phyloP scores from a whole-genome alignment of 2,888 invertebrate species.

The Hyposoter dolosus region DNA sequence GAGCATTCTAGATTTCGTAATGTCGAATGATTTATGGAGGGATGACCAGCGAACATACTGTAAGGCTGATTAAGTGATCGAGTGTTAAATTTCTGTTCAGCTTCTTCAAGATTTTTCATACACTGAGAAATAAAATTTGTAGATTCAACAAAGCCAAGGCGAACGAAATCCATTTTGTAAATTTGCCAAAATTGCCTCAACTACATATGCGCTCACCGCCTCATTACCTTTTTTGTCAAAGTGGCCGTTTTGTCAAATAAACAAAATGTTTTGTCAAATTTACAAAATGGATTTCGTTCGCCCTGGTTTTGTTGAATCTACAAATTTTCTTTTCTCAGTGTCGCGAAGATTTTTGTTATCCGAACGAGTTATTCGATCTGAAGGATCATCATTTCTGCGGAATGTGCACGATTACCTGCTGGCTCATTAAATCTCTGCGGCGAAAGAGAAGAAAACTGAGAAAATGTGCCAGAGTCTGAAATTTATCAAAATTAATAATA shows the following conservation, averaged over 20 bases:
- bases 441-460: not conserved
- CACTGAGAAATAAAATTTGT: too few species aligned
- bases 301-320: too few species aligned
- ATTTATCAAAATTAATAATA: conserved; percentile 16
- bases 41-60: not conserved
- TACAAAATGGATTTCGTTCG: too few species aligned
- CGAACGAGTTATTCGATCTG: not conserved
- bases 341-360: conserved; percentile 9
- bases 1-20: not conserved
- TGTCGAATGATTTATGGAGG: not conserved
- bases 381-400: conserved; percentile 31
- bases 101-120: not conserved
- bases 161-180: too few species aligned
- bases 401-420: conserved; percentile 46
- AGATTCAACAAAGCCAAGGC: too few species aligned
- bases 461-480: not conserved
- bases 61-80: not conserved
- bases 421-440: conserved; percentile 25
- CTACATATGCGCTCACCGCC: too few species aligned
- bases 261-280: too few species aligned
- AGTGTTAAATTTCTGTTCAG: not conserved
- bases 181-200: too few species aligned
- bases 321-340: conserved; percentile 9
- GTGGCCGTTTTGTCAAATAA: too few species aligned
- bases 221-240: too few species aligned